Conservation (phyloP, 2,797 vertebrate genomes). For the Karalla daura region DNA sequence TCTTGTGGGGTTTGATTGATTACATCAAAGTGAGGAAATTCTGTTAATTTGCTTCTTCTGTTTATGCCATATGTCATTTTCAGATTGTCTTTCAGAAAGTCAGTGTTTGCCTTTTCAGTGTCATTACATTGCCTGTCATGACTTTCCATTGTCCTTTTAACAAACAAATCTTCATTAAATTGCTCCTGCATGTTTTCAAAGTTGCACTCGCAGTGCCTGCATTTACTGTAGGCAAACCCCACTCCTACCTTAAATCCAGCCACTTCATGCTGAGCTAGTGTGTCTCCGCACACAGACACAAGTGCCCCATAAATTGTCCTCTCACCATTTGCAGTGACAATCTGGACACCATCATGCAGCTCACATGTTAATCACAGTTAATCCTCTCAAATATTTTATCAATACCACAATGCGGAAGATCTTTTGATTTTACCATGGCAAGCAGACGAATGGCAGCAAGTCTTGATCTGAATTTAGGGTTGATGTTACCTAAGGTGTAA, state of each 20-base stretch:
- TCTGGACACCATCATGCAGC: not conserved
- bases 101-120: constrained; percentile 3
- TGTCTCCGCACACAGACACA: not conserved
- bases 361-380: not conserved
- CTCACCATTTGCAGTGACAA: not conserved
- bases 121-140: not conserved
- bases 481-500: constrained; percentile 53
- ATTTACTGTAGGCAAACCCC: constrained; percentile 8
- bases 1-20: constrained; percentile 37
- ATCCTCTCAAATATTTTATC: constrained; percentile 29
- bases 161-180: constrained; percentile 9
- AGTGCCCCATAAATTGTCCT: not conserved
- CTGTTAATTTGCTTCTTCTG: constrained; percentile 22
- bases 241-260: not conserved
- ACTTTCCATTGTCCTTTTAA: not conserved
- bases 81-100: constrained; percentile 5
- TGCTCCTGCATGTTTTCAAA: constrained; percentile 3
- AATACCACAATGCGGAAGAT: constrained; percentile 41
- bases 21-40: constrained; percentile 24
- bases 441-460: constrained; percentile 51
- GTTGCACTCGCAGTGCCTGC: constrained; percentile 4
- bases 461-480: constrained; percentile 53
- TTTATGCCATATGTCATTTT: not conserved
- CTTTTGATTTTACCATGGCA: constrained; percentile 57
- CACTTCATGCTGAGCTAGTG: not conserved